Base-by-base conservation (phyloP, 2,888 invertebrate genomes). In the Polyploca ridens region DNA sequence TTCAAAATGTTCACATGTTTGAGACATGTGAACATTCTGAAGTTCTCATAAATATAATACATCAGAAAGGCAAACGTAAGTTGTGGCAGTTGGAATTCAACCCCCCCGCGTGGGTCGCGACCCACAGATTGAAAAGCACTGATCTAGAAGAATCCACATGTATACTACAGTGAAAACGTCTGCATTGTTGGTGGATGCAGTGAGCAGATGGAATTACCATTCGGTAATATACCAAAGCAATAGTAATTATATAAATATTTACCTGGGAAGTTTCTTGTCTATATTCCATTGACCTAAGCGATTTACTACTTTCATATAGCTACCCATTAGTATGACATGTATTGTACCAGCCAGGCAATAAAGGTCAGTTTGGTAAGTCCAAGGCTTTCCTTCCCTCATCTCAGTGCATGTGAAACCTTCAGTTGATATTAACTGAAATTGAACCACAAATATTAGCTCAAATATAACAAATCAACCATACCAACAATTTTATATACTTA, bases 321-420 rank as follows among this genome's bases (percentile, higher is more conserved):
- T 97, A 58, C 97, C 97, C 93, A 98, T 97, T 16, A 98, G 90
- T 74, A 99, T 93, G 62, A 97, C 97, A 87, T 99, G 97, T 72
- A 98, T 96, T 11, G 98, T 97, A 14, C 97, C 98, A 62, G 98
- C 98, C 69, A 98, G 91, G 73, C 99, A 98, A 89, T 96, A 99
- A 79, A 98, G 93, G 93, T 99, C 99, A 44, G 98, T 97, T 93
- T 99, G 98, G 88, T 97, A 98, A 49, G 97, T 98, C 99, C 99
- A 99, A 0, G 98, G 97, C 77, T 96, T 95, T 58, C 96, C 95
- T 78, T 98, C 98, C 74, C 96, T 95, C 99, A 99, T 99, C 94
- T 99, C 99, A 63, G 97, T 96, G 83, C 97, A 98, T 33, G 96
- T 96, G 79, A 97, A 97, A 66, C 96, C 95, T 82, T 97, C 96